phyloP scores from a whole-genome alignment of 2,797 vertebrate species.

The Iguana delicatissima region DNA sequence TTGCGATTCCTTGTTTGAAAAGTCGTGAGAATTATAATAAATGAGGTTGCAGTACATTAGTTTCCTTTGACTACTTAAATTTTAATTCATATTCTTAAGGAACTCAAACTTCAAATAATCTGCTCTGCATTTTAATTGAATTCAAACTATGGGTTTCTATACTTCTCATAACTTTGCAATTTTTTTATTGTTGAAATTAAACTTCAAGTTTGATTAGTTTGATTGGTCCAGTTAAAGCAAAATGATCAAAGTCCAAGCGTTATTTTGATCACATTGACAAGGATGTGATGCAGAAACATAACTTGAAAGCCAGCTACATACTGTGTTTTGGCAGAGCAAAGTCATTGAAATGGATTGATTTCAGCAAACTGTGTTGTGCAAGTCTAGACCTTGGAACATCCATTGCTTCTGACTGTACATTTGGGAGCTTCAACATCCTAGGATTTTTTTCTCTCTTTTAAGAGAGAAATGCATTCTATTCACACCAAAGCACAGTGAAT shows the following conservation, averaged over 20 bases:
- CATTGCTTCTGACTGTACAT: neutral
- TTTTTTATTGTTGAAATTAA: constrained; percentile 24
- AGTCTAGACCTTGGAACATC: neutral
- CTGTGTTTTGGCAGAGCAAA: neutral
- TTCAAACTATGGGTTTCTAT: neutral
- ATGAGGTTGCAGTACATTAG: neutral
- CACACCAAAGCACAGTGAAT: neutral
- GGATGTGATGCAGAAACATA: neutral
- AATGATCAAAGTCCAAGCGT: constrained; percentile 20
- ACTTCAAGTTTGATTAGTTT: constrained; percentile 26
- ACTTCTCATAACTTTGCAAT: neutral
- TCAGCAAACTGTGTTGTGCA: neutral
- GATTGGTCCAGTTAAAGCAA: constrained; percentile 17
- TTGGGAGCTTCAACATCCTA: neutral
- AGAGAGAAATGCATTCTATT: neutral
- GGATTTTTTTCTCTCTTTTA: neutral
- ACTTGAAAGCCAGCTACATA: neutral
- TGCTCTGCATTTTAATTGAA: constrained; percentile 21
- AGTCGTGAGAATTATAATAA: constrained; percentile 8
- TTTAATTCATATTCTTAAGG: neutral
- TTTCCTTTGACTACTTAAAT: constrained; percentile 17
- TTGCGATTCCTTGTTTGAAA: neutral
- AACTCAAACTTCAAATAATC: constrained; percentile 14
- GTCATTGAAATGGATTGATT: neutral
- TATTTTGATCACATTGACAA: constrained; percentile 29